Conservation (phyloP, 2,888 invertebrate genomes). For the Andrena camellia region DNA sequence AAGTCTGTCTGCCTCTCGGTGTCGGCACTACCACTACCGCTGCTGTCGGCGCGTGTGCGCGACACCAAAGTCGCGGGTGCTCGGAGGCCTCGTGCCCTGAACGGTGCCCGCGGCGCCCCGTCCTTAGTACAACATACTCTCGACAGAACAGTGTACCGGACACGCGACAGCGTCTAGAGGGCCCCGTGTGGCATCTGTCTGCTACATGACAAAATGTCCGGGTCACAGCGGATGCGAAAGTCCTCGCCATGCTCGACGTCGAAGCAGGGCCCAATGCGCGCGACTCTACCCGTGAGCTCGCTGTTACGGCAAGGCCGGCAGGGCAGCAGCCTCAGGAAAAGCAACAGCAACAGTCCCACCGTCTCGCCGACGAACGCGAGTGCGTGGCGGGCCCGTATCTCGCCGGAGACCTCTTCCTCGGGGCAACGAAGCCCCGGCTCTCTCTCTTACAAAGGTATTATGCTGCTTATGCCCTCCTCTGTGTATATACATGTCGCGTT, state of each 20-base stretch:
- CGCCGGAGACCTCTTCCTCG: slow-evolving; percentile 89
- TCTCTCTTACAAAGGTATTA: slow-evolving; percentile 89
- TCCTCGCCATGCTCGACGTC: slow-evolving; percentile 88
- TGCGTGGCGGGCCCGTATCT: slow-evolving; percentile 89
- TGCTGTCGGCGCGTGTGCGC: slow-evolving; percentile 69
- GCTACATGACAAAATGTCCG: slow-evolving; percentile 82
- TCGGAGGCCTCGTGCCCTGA: slow-evolving; percentile 72
- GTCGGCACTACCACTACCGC: slow-evolving; percentile 55
- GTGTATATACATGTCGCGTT: slow-evolving; percentile 24
- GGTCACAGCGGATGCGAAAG: slow-evolving; percentile 86
- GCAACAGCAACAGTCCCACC: slow-evolving; percentile 88
- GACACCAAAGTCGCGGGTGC: slow-evolving; percentile 66
- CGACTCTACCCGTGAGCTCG: slow-evolving; percentile 91
- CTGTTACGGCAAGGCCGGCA: slow-evolving; percentile 89
- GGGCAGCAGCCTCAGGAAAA: slow-evolving; percentile 86
- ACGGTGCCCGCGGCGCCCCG: slow-evolving; percentile 66
- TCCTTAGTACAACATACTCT: slow-evolving; percentile 51
- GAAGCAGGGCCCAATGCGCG: slow-evolving; percentile 90
- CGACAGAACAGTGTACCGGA: slow-evolving; percentile 37
- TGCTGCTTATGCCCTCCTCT: slow-evolving; percentile 7
- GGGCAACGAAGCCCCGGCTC: slow-evolving; percentile 92
- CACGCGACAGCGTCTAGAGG: slow-evolving; percentile 32
- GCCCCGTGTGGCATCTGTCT: slow-evolving; percentile 53
- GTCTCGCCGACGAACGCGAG: slow-evolving; percentile 88
- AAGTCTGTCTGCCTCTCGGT: slow-evolving; percentile 48